Evolutionary conservation across 2,888 invertebrate genomes (phyloP).

Genomic region (Elegia similella): DNA sequence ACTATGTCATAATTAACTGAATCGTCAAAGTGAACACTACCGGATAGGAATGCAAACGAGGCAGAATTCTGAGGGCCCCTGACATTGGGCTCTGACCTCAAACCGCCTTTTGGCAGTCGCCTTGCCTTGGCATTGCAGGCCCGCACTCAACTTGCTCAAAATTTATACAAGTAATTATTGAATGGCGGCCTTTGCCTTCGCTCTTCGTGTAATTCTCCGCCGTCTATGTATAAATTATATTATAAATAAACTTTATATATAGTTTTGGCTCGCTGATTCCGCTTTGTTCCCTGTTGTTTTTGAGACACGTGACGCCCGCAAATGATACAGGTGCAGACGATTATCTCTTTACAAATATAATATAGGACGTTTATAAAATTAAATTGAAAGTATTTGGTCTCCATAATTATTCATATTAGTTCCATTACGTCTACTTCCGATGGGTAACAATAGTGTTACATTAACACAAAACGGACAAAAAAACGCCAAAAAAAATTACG

Average conservation of each 20-base stretch:
- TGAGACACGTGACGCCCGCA: constrained; percentile 24
- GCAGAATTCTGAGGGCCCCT: constrained; percentile 74
- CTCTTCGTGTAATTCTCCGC: constrained; percentile 30
- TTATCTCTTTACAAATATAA: not conserved
- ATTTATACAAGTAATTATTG: constrained; percentile 27
- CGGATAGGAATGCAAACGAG: constrained; percentile 1
- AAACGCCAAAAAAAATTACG: too few relatives aligned
- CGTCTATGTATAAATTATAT: constrained; percentile 6
- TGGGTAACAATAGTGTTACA: too few relatives aligned
- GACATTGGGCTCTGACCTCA: constrained; percentile 74
- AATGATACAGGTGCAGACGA: not conserved
- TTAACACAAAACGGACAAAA: too few relatives aligned
- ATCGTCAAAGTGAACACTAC: not conserved
- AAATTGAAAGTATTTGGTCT: not conserved
- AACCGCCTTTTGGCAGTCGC: constrained; percentile 70
- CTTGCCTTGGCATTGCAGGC: constrained; percentile 79
- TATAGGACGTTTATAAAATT: not conserved
- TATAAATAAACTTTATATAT: constrained; percentile 41
- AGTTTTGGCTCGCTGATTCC: constrained; percentile 38
- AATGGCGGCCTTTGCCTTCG: constrained; percentile 35
- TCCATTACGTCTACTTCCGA: too few relatives aligned
- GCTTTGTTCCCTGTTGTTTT: constrained; percentile 36
- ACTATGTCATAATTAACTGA: not conserved
- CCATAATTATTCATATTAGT: constrained; percentile 15
- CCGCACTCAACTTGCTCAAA: constrained; percentile 44